Conservation (phyloP, 2,888 invertebrate species). For the Drosophila neonasuta region DNA sequence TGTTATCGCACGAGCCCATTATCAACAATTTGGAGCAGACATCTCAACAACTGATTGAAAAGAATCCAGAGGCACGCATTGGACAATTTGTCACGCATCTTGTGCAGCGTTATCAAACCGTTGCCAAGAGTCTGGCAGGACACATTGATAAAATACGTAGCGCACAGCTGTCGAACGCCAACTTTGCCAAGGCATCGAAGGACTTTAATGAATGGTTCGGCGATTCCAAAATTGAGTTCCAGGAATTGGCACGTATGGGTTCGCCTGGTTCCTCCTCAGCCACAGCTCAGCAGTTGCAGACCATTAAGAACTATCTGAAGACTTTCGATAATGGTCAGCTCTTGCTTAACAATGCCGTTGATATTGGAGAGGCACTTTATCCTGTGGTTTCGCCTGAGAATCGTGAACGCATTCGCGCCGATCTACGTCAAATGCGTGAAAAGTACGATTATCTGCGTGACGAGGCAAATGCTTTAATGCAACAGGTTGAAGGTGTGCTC, state of each 20-base stretch:
- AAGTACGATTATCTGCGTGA: constrained; percentile 93
- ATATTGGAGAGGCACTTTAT: constrained; percentile 94
- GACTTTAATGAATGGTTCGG: constrained; percentile 91
- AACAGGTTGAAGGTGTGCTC: constrained; percentile 93
- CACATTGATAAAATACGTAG: constrained; percentile 89
- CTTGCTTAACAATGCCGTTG: constrained; percentile 90
- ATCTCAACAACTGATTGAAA: constrained; percentile 88
- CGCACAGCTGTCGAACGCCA: constrained; percentile 86
- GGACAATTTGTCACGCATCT: constrained; percentile 91
- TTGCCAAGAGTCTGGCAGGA: constrained; percentile 87
- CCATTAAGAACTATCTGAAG: constrained; percentile 85
- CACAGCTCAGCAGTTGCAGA: constrained; percentile 87
- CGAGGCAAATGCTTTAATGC: constrained; percentile 91
- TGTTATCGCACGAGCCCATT: constrained; percentile 86
- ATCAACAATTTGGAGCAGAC: constrained; percentile 87
- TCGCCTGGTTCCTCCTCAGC: constrained; percentile 89
- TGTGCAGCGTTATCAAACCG: constrained; percentile 88
- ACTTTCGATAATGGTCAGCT: constrained; percentile 90
- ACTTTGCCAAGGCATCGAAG: constrained; percentile 87
- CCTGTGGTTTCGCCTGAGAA: constrained; percentile 93
- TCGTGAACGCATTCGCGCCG: constrained; percentile 91
- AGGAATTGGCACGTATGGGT: constrained; percentile 88
- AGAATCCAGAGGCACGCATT: constrained; percentile 92
- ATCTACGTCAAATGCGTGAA: constrained; percentile 90
- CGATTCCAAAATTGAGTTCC: constrained; percentile 89